Evolutionary conservation across 2,888 invertebrate genomes (phyloP), one percentile per base, ranked within the genome.

Genomic region (Prosopocoilus inquinatus): DNA sequence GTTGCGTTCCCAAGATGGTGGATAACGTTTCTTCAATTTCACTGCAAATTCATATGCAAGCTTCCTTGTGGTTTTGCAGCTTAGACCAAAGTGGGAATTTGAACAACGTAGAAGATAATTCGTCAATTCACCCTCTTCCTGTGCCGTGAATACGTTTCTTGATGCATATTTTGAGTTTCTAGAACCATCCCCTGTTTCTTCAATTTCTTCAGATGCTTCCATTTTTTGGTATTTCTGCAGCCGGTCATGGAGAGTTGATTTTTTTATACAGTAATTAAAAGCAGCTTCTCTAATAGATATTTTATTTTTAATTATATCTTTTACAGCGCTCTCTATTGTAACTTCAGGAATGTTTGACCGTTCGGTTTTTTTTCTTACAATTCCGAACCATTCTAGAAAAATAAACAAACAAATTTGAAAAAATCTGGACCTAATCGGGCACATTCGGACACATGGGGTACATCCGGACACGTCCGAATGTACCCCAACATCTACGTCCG

Each of bases 11-110:
- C 48, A 48, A 20, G 2, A 11, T 5, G 3, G 9, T 3, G 48
- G 36, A 48, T 35, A 34, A 12, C 38, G 11, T 5, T 9, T n/a
- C 2, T 48, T 12, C 13, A 38, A 15, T 13, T 11, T 48, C 9
- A 20, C 38, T 9, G 48, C 48, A 48, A 20, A 36, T 38, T 48
- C 38, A 48, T 3, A 48, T 9, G 48, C 48, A n/a, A 48, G 13
- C 16, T 35, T 8, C 4, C 47, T 12, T 3, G 7, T n/a, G 33
- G 11, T 3, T 35, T 12, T 35, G 7, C 8, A 35, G 2, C 15
- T 47, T n/a, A 47, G 11, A 12, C 47, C 34, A 11, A 15, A 35
- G 34, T 33, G 34, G 9, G 9, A 5, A 5, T 38, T 38, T 38
- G 39, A 3, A 38, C 4, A 38, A 3, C 13, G 7, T 38, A 5